These are phyloP conservation scores for Chalcis sispes DNA, from an alignment of 2,888 invertebrate species.

Conservation along the genomic window DNA sequence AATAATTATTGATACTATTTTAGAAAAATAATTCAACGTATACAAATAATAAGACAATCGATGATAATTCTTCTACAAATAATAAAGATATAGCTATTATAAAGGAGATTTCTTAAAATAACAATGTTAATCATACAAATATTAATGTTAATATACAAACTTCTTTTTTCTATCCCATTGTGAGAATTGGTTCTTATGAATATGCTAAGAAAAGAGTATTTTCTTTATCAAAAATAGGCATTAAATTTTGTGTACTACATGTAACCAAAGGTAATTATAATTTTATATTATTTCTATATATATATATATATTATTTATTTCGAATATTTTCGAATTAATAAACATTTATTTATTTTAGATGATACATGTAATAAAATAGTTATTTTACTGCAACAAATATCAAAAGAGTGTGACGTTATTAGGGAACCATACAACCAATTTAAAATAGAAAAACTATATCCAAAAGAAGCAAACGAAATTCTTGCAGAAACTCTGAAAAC, in stretches of 20 bases:
- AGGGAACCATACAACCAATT: background rate
- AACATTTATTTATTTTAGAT: conserved; percentile 2
- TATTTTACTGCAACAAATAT: conserved; percentile 18
- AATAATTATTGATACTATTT: too few relatives aligned
- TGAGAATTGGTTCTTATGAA: conserved; percentile 32
- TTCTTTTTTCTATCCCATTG: conserved; percentile 9
- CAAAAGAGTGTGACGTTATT: background rate
- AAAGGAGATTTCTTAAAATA: too few relatives aligned
- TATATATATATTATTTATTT: background rate
- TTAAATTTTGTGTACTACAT: conserved; percentile 26
- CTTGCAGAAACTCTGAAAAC: too few relatives aligned
- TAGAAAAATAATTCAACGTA: too few relatives aligned
- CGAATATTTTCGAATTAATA: background rate
- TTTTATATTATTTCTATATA: too few relatives aligned
- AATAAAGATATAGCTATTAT: background rate
- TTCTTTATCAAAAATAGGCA: background rate
- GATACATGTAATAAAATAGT: conserved; percentile 8
- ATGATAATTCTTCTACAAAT: background rate
- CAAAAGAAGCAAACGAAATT: conserved; percentile 17
- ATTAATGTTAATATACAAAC: background rate
- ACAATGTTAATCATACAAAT: conserved; percentile 2
- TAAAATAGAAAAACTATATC: conserved; percentile 4
- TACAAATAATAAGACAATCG: too few relatives aligned
- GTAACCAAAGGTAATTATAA: too few relatives aligned
- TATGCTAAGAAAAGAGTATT: conserved; percentile 26